Conservation (phyloP, 2,888 invertebrate genomes). For the Eupithecia tripunctaria region DNA sequence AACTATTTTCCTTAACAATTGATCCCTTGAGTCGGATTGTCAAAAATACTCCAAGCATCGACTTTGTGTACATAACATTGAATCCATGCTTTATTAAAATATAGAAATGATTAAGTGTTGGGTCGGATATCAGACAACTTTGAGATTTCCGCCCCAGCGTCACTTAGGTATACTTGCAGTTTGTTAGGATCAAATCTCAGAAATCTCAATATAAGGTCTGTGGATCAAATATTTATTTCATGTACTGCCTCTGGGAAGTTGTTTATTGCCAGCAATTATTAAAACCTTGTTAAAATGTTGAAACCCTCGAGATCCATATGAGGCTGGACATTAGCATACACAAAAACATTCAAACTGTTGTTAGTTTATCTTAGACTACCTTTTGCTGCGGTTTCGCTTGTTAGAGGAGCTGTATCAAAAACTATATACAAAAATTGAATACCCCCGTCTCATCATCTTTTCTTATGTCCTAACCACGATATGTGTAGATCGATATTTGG, state of each 20-base stretch:
- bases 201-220: no score
- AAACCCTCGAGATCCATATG: background rate
- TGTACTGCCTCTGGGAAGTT: background rate
- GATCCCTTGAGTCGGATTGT: no score
- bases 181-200: no score
- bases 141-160: no score
- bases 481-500: background rate
- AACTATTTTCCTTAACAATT: no score
- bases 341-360: background rate
- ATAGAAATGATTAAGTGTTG: no score
- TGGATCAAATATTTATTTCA: background rate
- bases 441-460: no score
- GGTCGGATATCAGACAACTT: no score
- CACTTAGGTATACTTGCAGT: no score
- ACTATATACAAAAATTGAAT: background rate
- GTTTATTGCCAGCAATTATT: background rate
- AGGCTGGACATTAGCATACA: constrained; percentile 5
- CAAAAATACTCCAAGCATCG: no score
- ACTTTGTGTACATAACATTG: no score
- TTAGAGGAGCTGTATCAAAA: background rate
- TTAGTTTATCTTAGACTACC: background rate
- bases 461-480: background rate
- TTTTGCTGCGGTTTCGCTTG: background rate
- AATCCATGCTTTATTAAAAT: no score
- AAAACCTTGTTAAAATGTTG: background rate